Percentiles rank a stretch among this genome's conserved stretches.
Evolutionary conservation across 2,797 vertebrate genomes (phyloP).

Genomic region (Etheostoma perlongum): DNA sequence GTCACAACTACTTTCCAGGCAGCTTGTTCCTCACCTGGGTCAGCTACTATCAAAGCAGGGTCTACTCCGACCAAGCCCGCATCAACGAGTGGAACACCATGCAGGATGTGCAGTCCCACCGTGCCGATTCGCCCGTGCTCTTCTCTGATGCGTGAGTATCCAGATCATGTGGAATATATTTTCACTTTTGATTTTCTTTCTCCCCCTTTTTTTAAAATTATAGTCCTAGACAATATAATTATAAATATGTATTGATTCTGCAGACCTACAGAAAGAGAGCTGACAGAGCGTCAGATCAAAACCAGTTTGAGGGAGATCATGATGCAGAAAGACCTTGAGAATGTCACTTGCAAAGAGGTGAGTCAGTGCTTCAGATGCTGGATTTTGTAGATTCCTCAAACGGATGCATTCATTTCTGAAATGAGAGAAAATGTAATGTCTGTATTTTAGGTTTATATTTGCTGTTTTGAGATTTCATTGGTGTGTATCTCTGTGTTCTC

Average conservation of each 20-base stretch:
- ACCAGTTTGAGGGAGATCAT: constrained; percentile 95
- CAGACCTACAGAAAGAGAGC: constrained; percentile 96
- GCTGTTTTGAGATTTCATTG: background rate
- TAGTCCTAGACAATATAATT: background rate
- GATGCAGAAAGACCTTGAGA: constrained; percentile 98
- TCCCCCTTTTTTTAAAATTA: fast-evolving
- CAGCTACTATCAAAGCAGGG: constrained; percentile 97
- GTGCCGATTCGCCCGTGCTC: constrained; percentile 95
- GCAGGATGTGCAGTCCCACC: constrained; percentile 96
- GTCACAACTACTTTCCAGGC: constrained; percentile 97
- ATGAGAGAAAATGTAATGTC: background rate
- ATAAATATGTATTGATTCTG: constrained; percentile 20
- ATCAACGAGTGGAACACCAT: constrained; percentile 99
- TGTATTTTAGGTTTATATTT: background rate
- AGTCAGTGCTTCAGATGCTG: constrained; percentile 15
- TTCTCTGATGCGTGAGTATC: constrained; percentile 92
- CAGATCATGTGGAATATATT: background rate
- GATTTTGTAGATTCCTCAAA: background rate
- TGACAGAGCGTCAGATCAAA: constrained; percentile 95
- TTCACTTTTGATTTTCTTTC: background rate
- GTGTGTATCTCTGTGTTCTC: background rate
- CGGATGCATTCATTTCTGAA: background rate
- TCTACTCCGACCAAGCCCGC: constrained; percentile 93
- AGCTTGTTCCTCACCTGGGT: constrained; percentile 99
- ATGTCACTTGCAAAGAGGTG: constrained; percentile 96